Evolutionary conservation across 2,113 vertebrate genomes (phyloP).

Genomic region (Tamias sibiricus): DNA sequence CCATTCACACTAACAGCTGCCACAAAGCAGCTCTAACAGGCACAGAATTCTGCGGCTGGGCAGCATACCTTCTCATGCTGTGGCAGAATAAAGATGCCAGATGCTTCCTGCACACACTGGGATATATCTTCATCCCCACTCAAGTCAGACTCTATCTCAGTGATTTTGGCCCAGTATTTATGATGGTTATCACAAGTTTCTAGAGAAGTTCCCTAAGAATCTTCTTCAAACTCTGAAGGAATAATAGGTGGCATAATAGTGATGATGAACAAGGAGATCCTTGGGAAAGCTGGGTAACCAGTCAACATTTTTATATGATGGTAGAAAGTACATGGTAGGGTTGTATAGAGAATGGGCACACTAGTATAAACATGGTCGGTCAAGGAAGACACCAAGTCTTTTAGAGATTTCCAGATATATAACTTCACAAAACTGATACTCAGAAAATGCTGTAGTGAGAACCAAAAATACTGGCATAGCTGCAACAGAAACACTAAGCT

Average conservation of each 20-base stretch:
- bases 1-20: constrained; percentile 68
- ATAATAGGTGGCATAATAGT: background rate
- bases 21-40: background rate
- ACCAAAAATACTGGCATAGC: constrained; percentile 6
- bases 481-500: background rate
- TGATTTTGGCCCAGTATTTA: background rate
- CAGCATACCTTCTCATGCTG: background rate
- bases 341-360: background rate
- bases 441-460: background rate
- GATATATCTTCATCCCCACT: background rate
- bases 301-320: background rate
- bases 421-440: background rate
- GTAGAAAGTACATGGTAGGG: background rate
- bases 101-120: background rate
- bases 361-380: background rate
- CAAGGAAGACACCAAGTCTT: background rate
- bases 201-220: background rate
- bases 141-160: background rate
- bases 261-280: background rate
- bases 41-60: background rate
- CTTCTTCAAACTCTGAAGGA: background rate
- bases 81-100: background rate
- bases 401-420: background rate
- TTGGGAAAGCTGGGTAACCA: background rate
- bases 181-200: background rate